Conservation (phyloP, 30 jellyfish, hydroid and myxozoan species). For the Aurelia coerulea region DNA sequence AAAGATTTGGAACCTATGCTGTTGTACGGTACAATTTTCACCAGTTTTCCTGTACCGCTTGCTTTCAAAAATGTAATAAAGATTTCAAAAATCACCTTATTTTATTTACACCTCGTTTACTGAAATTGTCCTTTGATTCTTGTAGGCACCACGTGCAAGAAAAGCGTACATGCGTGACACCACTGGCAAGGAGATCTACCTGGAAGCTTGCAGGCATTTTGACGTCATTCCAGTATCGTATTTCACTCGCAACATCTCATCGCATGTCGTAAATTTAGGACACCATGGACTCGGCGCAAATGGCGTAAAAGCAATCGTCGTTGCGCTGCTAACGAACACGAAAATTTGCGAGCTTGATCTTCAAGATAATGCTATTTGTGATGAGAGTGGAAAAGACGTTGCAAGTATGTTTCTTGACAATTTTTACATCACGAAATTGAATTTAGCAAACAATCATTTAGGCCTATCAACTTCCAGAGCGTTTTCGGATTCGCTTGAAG, state of each 20-base stretch:
- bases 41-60: too few species aligned
- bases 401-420: conserved; percentile 53
- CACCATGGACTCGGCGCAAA: conserved; percentile 66
- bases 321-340: conserved; percentile 61
- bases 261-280: conserved; percentile 48
- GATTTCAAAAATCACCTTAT: too few species aligned
- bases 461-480: conserved; percentile 54
- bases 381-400: conserved; percentile 63
- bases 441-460: conserved; percentile 32
- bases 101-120: not conserved
- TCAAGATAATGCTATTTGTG: conserved; percentile 56
- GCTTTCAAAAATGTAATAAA: too few species aligned
- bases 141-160: conserved; percentile 48
- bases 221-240: conserved; percentile 62
- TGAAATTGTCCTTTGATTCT: not conserved
- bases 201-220: conserved; percentile 57
- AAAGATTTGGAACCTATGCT: too few species aligned
- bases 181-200: conserved; percentile 60
- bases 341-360: conserved; percentile 52
- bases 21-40: too few species aligned
- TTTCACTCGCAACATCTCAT: conserved; percentile 58
- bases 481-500: conserved; percentile 51
- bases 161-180: conserved; percentile 49
- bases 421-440: conserved; percentile 40
- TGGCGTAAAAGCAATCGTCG: conserved; percentile 59